Evolutionary conservation across 2,113 vertebrate species (phyloP).

Genomic region (Ceuthmochares aereus): DNA sequence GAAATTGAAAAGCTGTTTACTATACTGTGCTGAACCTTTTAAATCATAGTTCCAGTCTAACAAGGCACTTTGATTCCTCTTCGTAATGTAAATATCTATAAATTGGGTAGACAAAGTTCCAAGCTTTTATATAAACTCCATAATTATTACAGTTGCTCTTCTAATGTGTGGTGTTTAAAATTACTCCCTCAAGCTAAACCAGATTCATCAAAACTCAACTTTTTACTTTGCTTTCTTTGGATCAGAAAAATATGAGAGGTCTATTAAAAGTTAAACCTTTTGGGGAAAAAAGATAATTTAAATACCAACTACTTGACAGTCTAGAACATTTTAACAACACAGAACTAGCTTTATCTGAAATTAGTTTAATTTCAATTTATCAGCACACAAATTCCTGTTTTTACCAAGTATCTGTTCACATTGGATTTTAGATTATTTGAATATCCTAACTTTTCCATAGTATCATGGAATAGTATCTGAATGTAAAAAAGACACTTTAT

Average conservation of each 20-base stretch:
- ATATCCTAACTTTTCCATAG: not conserved
- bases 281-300: not conserved
- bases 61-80: conserved; percentile 33
- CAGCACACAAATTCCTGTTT: not conserved
- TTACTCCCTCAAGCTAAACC: not conserved
- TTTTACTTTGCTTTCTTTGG: not conserved
- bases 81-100: conserved; percentile 4
- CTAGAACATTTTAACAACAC: not conserved
- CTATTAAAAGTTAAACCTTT: not conserved
- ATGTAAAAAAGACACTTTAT: not conserved
- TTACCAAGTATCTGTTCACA: not conserved
- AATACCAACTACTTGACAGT: not conserved
- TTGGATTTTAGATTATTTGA: not conserved
- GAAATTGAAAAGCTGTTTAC: conserved; percentile 42
- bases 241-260: not conserved
- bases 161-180: not conserved
- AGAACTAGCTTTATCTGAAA: not conserved
- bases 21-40: not conserved
- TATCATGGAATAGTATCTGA: not conserved
- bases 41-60: conserved; percentile 13
- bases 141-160: not conserved
- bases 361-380: not conserved
- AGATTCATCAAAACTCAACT: not conserved
- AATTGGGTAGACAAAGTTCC: not conserved
- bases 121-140: conserved; percentile 16